Evolutionary conservation across 2,797 vertebrate species (phyloP), one percentile per base, ranked within the genome.

Genomic region (Poliocrania exsul): DNA sequence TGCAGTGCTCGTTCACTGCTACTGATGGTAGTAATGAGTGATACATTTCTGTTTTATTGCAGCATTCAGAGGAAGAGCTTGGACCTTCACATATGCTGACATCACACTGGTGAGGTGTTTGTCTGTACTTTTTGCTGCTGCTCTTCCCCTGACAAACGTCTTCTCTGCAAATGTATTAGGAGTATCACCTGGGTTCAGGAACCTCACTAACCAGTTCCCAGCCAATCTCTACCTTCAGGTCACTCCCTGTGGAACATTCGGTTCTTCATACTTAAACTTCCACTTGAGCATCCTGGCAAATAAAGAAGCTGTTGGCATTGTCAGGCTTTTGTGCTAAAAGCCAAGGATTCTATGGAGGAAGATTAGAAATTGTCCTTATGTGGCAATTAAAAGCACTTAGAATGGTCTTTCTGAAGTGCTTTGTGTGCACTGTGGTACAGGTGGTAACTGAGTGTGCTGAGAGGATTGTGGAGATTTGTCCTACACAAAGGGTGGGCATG

Each of bases 41-140:
- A 62, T 25, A 35, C 1, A 1, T 54, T 79, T 79, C 74, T 33
- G 18, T 31, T 91, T 69, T 88, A 14, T 46, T 84, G 53, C 90
- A 98, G 98, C 64, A 97, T 98, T 83, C 98, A 98, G 94, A 99
- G 98, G 95, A 98, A 98, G 95, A 98, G 98, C 88, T 86, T 99
- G 96, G 98, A 98, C 83, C 97, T 98, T 18, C 98, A 97, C 19
- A 49, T 90, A n/a, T 54, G 75, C 16, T 96, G 97, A 5, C 98
- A 98, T 87, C 98, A 98, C 95, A 97, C 98, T 0, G 97, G 96
- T 3, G 98, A 98, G 90, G 94, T 84, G 20, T 98, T 98, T 93
- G 95, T 95, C 26, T 98, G 96, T 93, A 95, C 94, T 29, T 97
- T 97, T 86, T 98, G 98, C 42, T 93, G 93, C 24, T 98, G 89